Evolutionary conservation across 2,888 invertebrate genomes (phyloP).

Genomic region (Drepanosiphum platanoidis): DNA sequence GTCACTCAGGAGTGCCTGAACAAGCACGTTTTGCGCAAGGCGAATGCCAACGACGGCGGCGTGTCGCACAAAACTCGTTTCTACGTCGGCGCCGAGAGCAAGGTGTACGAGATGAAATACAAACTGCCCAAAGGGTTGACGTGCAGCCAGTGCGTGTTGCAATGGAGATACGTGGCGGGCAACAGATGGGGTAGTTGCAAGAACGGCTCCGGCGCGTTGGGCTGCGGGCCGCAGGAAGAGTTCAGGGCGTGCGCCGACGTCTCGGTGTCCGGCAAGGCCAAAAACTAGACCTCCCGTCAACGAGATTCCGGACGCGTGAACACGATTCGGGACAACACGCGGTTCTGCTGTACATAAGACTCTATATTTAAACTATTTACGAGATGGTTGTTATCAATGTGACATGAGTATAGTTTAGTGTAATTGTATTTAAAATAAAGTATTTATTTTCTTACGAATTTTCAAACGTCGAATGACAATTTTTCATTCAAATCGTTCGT

Average conservation of each 20-base stretch:
- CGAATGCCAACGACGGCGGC: constrained; percentile 66
- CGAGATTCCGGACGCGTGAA: too few relatives aligned
- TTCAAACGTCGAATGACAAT: too few relatives aligned
- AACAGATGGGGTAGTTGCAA: constrained; percentile 84
- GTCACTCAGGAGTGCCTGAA: constrained; percentile 83
- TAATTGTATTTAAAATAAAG: too few relatives aligned
- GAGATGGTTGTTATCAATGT: too few relatives aligned
- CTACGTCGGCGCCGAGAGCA: constrained; percentile 81
- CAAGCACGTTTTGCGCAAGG: constrained; percentile 74
- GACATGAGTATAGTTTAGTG: too few relatives aligned
- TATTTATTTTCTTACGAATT: too few relatives aligned
- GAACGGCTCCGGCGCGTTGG: constrained; percentile 80
- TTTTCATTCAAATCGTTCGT: too few relatives aligned
- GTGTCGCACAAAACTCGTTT: constrained; percentile 67
- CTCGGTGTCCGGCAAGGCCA: constrained; percentile 74
- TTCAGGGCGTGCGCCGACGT: constrained; percentile 88
- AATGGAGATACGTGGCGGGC: constrained; percentile 85
- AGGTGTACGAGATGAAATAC: constrained; percentile 81
- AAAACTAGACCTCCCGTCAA: too few relatives aligned
- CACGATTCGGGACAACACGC: too few relatives aligned
- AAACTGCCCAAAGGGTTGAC: constrained; percentile 74
- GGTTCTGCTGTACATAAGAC: too few relatives aligned
- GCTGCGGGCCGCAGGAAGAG: constrained; percentile 89
- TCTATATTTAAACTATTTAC: too few relatives aligned
- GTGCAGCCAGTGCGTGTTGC: constrained; percentile 85